These are phyloP conservation scores for Drosophila kambysellisi DNA, from an alignment of 2,888 invertebrate genomes.

Conservation along the genomic window DNA sequence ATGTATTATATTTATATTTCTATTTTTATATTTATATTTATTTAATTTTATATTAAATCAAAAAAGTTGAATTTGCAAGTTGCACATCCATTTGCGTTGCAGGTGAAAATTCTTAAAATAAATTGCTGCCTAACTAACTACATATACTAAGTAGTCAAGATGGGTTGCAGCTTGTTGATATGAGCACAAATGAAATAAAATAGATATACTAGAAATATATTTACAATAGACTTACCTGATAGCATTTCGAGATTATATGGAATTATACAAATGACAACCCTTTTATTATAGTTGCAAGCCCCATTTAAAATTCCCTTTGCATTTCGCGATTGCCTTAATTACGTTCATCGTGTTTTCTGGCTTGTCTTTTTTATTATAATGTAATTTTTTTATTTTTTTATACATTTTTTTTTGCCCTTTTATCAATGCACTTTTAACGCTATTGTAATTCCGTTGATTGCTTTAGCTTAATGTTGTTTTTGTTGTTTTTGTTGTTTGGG, in stretches of 20 bases:
- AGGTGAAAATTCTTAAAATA: not conserved
- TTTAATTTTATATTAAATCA: not conserved
- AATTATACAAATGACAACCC: conserved; percentile 13
- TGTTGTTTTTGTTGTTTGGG: conserved; percentile 14
- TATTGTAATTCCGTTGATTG: conserved; percentile 78
- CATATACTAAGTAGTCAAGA: not conserved
- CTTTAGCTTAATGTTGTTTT: conserved; percentile 53
- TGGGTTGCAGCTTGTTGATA: not conserved
- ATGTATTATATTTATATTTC: too few relatives aligned
- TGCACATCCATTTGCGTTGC: not conserved
- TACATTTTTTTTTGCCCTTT: conserved; percentile 46
- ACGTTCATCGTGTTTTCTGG: conserved; percentile 63
- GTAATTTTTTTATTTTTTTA: not conserved
- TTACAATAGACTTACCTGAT: not conserved
- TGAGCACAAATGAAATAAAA: not conserved
- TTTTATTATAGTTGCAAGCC: conserved; percentile 10
- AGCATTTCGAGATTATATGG: conserved; percentile 7
- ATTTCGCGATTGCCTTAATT: conserved; percentile 53
- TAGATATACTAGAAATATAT: not conserved
- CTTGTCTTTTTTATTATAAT: conserved; percentile 42
- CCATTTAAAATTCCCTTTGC: conserved; percentile 50
- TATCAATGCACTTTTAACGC: conserved; percentile 75
- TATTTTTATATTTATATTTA: too few relatives aligned
- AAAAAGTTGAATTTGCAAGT: not conserved
- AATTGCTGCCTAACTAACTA: not conserved